Percentiles rank a stretch among this genome's conserved stretches.
Conservation (phyloP, 2,888 invertebrate genomes). For the Lochmaea crataegi region DNA sequence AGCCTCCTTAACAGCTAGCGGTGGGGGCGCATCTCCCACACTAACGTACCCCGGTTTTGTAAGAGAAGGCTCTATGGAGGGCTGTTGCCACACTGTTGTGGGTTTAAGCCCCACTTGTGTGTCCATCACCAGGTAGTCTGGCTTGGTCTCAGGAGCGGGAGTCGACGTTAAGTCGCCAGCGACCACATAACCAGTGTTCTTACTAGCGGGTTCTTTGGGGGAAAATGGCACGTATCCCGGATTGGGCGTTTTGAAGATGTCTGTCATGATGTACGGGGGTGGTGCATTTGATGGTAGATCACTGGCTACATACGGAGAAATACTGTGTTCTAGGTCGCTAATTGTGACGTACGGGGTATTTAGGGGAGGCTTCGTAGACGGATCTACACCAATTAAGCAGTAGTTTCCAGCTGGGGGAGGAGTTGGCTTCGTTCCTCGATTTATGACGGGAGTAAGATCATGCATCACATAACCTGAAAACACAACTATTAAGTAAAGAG, state of each 20-base stretch:
- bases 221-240: slow-evolving; percentile 56
- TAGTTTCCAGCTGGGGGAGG: slow-evolving; percentile 50
- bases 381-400: slow-evolving; percentile 56
- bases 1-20: slow-evolving; percentile 40
- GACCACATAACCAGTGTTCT: slow-evolving; percentile 55
- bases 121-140: slow-evolving; percentile 4
- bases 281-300: slow-evolving; percentile 45
- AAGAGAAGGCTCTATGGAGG: slow-evolving; percentile 39
- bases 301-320: slow-evolving; percentile 47
- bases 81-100: slow-evolving; percentile 47
- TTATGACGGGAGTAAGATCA: slow-evolving; percentile 35
- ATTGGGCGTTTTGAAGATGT: slow-evolving; percentile 52
- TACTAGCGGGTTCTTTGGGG: slow-evolving; percentile 39
- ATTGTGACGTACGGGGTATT: slow-evolving; percentile 52
- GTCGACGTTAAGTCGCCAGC: slow-evolving; percentile 48
- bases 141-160: slow-evolving; percentile 6
- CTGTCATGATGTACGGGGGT: slow-evolving; percentile 52
- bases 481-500: not conserved
- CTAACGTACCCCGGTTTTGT: slow-evolving; percentile 54
- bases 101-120: slow-evolving; percentile 17
- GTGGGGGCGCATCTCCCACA: slow-evolving; percentile 53
- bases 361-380: slow-evolving; percentile 40
- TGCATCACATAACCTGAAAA: slow-evolving; percentile 41
- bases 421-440: slow-evolving; percentile 33
- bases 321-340: slow-evolving; percentile 38